Evolutionary conservation across 2,888 invertebrate genomes (phyloP).

Genomic region (Malacosoma neustria): DNA sequence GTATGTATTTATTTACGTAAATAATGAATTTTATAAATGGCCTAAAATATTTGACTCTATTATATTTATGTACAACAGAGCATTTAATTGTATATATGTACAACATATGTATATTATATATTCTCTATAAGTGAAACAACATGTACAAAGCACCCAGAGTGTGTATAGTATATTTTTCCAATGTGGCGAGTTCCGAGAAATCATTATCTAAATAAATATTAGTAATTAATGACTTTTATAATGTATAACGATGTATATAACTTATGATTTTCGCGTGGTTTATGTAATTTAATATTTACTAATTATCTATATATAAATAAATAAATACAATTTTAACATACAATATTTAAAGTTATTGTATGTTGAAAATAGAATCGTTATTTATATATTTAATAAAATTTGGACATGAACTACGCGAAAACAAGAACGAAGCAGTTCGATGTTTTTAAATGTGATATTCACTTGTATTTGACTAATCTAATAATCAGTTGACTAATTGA

Average conservation of each 20-base stretch:
- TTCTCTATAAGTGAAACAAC: conserved; percentile 15
- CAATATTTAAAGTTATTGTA: too few species aligned
- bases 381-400: too few species aligned
- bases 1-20: background rate
- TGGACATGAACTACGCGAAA: conserved; percentile 8
- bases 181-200: conserved; percentile 39
- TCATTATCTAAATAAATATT: conserved; percentile 10
- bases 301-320: too few species aligned
- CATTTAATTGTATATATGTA: background rate
- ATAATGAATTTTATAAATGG: background rate
- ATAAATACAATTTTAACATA: too few species aligned
- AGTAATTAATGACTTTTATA: conserved; percentile 9
- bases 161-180: conserved; percentile 34
- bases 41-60: background rate
- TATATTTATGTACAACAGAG: conserved; percentile 1
- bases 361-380: too few species aligned
- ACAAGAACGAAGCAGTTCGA: conserved; percentile 13
- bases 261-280: background rate
- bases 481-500: too few species aligned
- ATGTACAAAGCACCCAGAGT: conserved; percentile 34
- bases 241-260: background rate
- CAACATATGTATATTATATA: conserved; percentile 15
- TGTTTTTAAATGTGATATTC: conserved; percentile 5
- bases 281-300: too few species aligned
- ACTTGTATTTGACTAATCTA: too few species aligned